Evolutionary conservation across 2,113 vertebrate species (phyloP).

Genomic region (Nycticebus coucang): DNA sequence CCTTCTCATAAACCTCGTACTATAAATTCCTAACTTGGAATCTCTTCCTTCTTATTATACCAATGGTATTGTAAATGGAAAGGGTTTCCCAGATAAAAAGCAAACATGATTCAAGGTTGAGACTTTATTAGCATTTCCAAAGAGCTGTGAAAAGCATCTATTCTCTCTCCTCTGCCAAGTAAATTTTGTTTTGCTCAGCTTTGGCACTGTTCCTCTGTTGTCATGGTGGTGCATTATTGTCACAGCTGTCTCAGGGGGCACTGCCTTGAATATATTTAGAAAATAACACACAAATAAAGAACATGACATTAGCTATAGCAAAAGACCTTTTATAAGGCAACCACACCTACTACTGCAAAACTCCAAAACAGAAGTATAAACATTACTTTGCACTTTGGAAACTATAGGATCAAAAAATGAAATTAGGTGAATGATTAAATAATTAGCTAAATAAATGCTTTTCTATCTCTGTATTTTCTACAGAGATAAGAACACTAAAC

Average conservation of each 20-base stretch:
- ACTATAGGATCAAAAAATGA: background rate
- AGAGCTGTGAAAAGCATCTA: slow-evolving; percentile 72
- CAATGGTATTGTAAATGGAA: slow-evolving; percentile 70
- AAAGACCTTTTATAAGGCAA: slow-evolving; percentile 27
- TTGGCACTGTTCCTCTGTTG: slow-evolving; percentile 62
- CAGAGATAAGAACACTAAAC: background rate
- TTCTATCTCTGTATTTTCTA: background rate
- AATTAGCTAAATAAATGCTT: background rate
- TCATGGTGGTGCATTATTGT: slow-evolving; percentile 66
- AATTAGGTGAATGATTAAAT: slow-evolving; percentile 43
- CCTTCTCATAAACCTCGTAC: slow-evolving; percentile 19
- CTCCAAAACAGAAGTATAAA: background rate
- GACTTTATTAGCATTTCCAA: slow-evolving; percentile 82
- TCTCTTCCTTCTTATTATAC: slow-evolving; percentile 43
- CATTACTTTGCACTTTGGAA: slow-evolving; percentile 45
- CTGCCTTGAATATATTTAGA: slow-evolving; percentile 63
- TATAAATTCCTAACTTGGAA: background rate
- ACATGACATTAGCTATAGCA: background rate
- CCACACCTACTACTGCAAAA: background rate
- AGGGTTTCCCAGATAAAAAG: slow-evolving; percentile 79
- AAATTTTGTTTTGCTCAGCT: slow-evolving; percentile 77
- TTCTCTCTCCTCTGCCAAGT: slow-evolving; percentile 67
- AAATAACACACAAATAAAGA: slow-evolving; percentile 51
- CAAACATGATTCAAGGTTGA: slow-evolving; percentile 78
- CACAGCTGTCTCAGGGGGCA: slow-evolving; percentile 64